Evolutionary conservation across 2,888 invertebrate species (phyloP).

Genomic region (Byasa hedistus): DNA sequence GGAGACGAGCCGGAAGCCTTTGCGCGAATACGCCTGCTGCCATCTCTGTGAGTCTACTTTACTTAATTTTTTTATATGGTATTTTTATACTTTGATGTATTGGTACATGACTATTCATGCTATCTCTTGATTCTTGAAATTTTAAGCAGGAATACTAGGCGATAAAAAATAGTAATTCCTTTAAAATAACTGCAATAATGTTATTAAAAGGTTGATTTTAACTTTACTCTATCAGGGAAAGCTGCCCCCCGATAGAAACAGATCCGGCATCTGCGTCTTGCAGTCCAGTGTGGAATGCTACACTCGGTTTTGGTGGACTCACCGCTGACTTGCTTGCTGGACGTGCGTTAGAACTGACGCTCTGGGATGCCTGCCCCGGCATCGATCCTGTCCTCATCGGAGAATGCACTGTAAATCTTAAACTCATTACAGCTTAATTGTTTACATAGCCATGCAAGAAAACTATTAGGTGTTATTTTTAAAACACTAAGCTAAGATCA

Average conservation of each 20-base stretch:
- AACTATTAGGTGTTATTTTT: too few relatives aligned
- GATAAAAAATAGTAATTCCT: too few relatives aligned
- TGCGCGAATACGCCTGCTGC: constrained; percentile 88
- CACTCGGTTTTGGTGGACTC: constrained; percentile 89
- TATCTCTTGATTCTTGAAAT: too few relatives aligned
- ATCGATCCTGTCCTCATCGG: constrained; percentile 90
- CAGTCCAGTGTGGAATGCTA: constrained; percentile 96
- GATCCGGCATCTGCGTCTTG: constrained; percentile 92
- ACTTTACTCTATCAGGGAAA: constrained; percentile 76
- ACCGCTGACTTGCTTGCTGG: constrained; percentile 89
- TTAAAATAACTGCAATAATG: not conserved
- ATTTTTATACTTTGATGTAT: too few relatives aligned
- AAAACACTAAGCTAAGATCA: too few relatives aligned
- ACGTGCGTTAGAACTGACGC: constrained; percentile 89
- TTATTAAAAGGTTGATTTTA: not conserved
- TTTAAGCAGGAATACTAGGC: too few relatives aligned
- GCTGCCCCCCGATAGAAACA: constrained; percentile 88
- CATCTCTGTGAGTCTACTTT: constrained; percentile 84
- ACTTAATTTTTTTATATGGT: too few relatives aligned
- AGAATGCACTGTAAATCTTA: constrained; percentile 83
- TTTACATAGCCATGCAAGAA: too few relatives aligned
- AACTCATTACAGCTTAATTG: too few relatives aligned
- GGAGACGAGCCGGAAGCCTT: constrained; percentile 91
- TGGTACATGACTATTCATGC: too few relatives aligned
- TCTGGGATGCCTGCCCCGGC: constrained; percentile 93